Conservation (phyloP, 2,888 invertebrate species). For the Macrosoma leucophasiata region DNA sequence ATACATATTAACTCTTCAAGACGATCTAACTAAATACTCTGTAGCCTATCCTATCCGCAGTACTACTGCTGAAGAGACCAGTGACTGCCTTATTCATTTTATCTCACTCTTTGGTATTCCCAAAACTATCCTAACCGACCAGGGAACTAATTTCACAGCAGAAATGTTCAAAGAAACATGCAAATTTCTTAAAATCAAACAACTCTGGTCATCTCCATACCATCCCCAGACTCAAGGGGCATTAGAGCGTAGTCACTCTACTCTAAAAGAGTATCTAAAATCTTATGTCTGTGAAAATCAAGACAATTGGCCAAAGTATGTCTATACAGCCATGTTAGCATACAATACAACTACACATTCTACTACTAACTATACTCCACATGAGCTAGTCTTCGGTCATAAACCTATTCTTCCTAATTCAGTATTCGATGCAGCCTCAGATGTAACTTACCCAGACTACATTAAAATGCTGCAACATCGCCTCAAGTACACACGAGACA, state of each 20-base stretch:
- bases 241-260: conserved; percentile 27
- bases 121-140: conserved; percentile 23
- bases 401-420: conserved; percentile 34
- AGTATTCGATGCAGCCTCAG: conserved; percentile 15
- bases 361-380: conserved; percentile 31
- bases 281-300: conserved; percentile 27
- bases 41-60: conserved; percentile 23
- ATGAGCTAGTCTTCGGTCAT: conserved; percentile 38
- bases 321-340: conserved; percentile 27
- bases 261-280: conserved; percentile 30
- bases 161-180: conserved; percentile 11
- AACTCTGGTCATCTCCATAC: conserved; percentile 15
- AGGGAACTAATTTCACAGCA: conserved; percentile 14
- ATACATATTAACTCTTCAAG: conserved; percentile 25
- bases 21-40: conserved; percentile 28
- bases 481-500: conserved; percentile 25
- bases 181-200: conserved; percentile 13
- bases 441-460: conserved; percentile 23
- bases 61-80: conserved; percentile 22
- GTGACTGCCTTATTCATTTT: conserved; percentile 23
- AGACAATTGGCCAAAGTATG: conserved; percentile 26
- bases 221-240: conserved; percentile 26
- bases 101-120: conserved; percentile 25
- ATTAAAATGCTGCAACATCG: conserved; percentile 27
- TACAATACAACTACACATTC: conserved; percentile 24